Evolutionary conservation across 2,888 invertebrate genomes (phyloP), one percentile per base, ranked within the genome.

Genomic region (Globia sparganii): DNA sequence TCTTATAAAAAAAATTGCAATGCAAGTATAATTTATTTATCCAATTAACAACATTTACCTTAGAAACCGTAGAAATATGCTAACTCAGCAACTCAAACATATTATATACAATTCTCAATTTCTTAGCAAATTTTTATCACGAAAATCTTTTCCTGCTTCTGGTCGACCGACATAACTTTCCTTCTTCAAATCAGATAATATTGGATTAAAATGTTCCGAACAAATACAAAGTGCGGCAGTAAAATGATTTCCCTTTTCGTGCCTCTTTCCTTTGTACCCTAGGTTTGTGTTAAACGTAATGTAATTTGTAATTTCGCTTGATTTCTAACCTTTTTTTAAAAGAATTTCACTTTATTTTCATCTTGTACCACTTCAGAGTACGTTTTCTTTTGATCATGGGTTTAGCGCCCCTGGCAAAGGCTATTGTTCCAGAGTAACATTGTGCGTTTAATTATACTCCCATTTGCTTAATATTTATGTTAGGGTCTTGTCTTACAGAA

Each of bases 281-380:
- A 79, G 89, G 84, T 90, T 90, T 88, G 88, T 90, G 90, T 92
- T 92, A 90, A 91, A 90, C 90, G 88, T 91, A 92, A 94, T 91
- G 86, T 87, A 58, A 73, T 77, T 77, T 62, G 80, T 78, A 90
- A 92, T 92, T 93, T 91, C 88, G 89, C 89, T 91, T 93, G 92
- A 94, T 93, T 92, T 91, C 87, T 90, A 91, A 92, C 91, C 90
- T 87, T 88, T 69, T 71, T 85, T 87, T 88, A 86, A 89, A 90
- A 90, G 86, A 64, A 77, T 65, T 67, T 49, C 34, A 66, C 58
- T 77, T 77, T 66, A 49, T 71, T 81, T 75, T 75, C 21, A 68
- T 74, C 64, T 75, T 77, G 62, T 84, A 87, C 83, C 85, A 80
- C 76, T 78, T 85, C 8, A 31, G 15, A 68, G 72, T 69, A 76